Evolutionary conservation across 2,113 vertebrate species (phyloP).

Genomic region (Cyanistes caeruleus): DNA sequence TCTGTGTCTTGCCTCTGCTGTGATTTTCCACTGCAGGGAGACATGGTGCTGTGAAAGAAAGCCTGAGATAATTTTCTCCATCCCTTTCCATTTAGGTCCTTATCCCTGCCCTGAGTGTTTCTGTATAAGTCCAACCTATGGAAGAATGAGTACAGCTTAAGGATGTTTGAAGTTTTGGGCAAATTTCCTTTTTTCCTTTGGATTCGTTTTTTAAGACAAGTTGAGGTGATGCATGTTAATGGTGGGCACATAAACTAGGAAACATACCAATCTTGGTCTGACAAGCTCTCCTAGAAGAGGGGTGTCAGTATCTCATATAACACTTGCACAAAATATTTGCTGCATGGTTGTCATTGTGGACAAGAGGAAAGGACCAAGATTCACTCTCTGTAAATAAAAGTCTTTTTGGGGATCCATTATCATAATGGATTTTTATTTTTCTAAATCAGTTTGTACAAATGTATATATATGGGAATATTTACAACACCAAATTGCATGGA

Average conservation of each 20-base stretch:
- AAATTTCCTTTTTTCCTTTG: background rate
- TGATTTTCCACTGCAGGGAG: background rate
- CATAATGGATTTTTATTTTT: background rate
- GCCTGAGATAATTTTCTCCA: background rate
- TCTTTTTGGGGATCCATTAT: rapidly evolving
- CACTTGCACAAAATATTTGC: background rate
- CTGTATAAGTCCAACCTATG: background rate
- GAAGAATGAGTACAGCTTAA: background rate
- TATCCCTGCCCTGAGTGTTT: background rate
- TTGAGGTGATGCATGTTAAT: background rate
- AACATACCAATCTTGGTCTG: background rate
- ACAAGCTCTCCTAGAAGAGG: background rate
- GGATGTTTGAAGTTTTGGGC: background rate
- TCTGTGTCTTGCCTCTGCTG: background rate
- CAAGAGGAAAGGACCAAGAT: background rate
- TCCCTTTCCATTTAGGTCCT: background rate
- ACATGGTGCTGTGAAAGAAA: background rate
- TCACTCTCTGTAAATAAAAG: background rate
- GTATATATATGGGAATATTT: background rate
- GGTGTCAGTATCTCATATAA: background rate
- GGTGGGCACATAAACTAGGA: background rate
- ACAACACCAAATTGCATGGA: background rate
- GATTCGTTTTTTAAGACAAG: background rate
- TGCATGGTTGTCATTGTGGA: rapidly evolving
- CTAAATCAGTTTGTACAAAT: background rate